phyloP scores from a whole-genome alignment of 2,797 vertebrate species.

The Podarcis siculus region DNA sequence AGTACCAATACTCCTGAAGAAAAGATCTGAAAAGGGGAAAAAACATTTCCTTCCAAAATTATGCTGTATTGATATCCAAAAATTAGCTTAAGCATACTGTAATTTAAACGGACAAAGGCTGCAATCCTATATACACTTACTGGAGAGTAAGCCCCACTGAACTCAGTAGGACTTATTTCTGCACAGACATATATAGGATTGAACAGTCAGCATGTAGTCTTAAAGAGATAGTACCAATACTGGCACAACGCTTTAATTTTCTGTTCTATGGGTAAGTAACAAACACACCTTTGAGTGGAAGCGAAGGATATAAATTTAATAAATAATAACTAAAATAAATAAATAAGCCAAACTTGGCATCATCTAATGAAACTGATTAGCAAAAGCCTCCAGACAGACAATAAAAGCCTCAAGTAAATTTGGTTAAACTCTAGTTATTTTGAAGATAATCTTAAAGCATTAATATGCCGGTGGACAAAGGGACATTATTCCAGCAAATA shows the following conservation, averaged over 20 bases:
- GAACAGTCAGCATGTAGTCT: not conserved
- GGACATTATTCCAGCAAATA: not conserved
- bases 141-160: not conserved
- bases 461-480: not conserved
- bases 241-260: not conserved
- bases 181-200: not conserved
- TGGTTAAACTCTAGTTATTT: not conserved
- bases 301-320: no score
- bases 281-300: not conserved
- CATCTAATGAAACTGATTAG: not conserved
- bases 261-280: not conserved
- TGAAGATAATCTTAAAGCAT: not conserved
- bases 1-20: constrained; percentile 85
- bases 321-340: no score
- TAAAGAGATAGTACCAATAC: not conserved
- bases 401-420: not conserved
- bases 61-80: not conserved
- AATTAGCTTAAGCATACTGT: not conserved
- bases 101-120: not conserved
- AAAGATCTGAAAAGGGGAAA: constrained; percentile 69
- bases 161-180: not conserved
- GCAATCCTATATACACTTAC: not conserved
- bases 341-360: not conserved
- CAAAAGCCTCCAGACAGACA: not conserved
- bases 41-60: not conserved